Conservation (phyloP, 2,797 vertebrate species). For the Phrynocephalus guinanensis region DNA sequence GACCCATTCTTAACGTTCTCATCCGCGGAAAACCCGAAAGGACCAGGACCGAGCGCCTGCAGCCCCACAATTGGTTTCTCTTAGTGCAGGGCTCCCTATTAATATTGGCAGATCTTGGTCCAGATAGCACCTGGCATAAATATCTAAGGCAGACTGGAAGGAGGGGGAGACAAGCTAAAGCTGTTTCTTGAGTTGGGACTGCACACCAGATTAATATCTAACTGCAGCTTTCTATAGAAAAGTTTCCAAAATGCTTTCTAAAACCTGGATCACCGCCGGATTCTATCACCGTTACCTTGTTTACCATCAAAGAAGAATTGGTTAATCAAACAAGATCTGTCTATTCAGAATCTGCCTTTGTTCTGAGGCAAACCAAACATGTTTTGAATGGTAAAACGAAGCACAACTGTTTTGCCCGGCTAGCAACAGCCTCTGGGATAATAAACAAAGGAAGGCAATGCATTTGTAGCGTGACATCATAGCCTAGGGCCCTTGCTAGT, state of each 20-base stretch:
- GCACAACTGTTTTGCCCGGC: slow-evolving; percentile 15
- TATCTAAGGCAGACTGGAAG: neutral
- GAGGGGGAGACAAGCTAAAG: slow-evolving; percentile 13
- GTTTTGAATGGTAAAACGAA: slow-evolving; percentile 29
- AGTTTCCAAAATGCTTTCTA: slow-evolving; percentile 24
- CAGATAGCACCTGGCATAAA: neutral
- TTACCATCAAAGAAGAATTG: slow-evolving; percentile 42
- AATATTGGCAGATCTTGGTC: slow-evolving; percentile 19
- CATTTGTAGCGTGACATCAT: slow-evolving; percentile 53
- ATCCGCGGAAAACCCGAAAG: slow-evolving; percentile 9
- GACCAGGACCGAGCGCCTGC: neutral
- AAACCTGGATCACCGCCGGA: slow-evolving; percentile 11
- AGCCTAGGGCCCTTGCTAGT: slow-evolving; percentile 57
- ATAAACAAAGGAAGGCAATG: slow-evolving; percentile 35
- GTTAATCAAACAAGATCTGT: slow-evolving; percentile 9
- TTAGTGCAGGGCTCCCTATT: neutral
- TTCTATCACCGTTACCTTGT: slow-evolving; percentile 9
- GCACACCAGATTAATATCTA: slow-evolving; percentile 26
- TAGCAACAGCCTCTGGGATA: slow-evolving; percentile 36
- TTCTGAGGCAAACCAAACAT: neutral
- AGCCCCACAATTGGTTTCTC: neutral
- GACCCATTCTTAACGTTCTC: slow-evolving; percentile 69
- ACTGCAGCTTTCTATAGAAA: slow-evolving; percentile 13
- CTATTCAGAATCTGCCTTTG: neutral
- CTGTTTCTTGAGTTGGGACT: slow-evolving; percentile 7